Conservation (phyloP, 2,797 vertebrate genomes). For the Poeciliopsis turneri region DNA sequence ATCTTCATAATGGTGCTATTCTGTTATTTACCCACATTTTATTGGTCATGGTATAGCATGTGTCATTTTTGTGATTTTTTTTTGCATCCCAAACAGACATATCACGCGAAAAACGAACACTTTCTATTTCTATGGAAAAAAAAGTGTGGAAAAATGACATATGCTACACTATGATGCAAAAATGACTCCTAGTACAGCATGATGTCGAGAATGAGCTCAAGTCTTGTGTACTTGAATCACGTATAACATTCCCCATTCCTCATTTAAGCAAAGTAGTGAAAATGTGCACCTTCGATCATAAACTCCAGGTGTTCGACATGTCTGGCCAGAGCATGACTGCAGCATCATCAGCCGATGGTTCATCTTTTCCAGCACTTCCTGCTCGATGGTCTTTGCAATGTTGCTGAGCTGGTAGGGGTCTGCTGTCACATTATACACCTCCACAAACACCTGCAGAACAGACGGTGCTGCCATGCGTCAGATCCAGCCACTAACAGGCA, state of each 20-base stretch:
- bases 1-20: too few species aligned
- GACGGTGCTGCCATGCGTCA: background rate
- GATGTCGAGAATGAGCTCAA: background rate
- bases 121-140: too few species aligned
- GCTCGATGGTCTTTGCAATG: constrained; percentile 93
- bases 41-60: too few species aligned
- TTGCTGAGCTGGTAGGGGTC: constrained; percentile 95
- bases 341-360: constrained; percentile 98
- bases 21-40: too few species aligned
- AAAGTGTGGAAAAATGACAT: too few species aligned
- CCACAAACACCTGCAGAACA: constrained; percentile 89
- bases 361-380: constrained; percentile 97
- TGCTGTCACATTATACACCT: constrained; percentile 95
- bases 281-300: constrained; percentile 84
- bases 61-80: too few species aligned
- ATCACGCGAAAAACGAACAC: too few species aligned
- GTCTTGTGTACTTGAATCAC: background rate
- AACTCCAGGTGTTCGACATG: constrained; percentile 89
- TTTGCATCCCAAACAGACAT: too few species aligned
- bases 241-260: background rate
- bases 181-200: background rate
- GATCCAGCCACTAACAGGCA: background rate
- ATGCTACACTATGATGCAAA: too few species aligned
- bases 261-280: background rate
- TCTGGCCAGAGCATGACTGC: constrained; percentile 91